Conservation (phyloP, 2,797 vertebrate genomes). For the Morus bassanus region DNA sequence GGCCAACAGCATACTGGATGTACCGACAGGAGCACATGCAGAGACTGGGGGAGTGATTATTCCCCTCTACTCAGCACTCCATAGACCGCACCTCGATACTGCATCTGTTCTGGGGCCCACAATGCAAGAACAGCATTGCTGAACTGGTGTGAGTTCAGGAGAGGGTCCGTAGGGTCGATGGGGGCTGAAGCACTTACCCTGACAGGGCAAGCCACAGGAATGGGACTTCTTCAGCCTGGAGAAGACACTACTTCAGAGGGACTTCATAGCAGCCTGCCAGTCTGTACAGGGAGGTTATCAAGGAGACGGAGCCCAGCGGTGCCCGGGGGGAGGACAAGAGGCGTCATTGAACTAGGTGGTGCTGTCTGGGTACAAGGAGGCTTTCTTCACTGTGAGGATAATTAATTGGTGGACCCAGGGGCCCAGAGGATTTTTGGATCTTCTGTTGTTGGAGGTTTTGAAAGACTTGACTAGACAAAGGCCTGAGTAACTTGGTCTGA, state of each 20-base stretch:
- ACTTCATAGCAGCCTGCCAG: neutral
- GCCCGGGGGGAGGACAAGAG: neutral
- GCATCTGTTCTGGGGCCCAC: accelerated
- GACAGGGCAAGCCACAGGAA: neutral
- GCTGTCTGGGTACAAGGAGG: neutral
- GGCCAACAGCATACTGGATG: neutral
- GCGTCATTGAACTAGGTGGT: accelerated
- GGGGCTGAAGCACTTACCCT: neutral
- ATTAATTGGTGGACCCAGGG: neutral
- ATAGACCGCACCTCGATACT: neutral
- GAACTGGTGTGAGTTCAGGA: neutral
- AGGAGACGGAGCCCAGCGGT: accelerated
- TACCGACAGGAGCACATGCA: accelerated
- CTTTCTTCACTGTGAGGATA: neutral
- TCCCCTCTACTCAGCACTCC: neutral
- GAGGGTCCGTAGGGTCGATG: accelerated
- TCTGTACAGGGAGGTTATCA: neutral
- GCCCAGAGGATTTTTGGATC: neutral
- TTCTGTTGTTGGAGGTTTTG: neutral
- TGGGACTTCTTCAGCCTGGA: neutral
- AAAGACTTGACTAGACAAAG: neutral
- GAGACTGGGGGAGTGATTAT: neutral
- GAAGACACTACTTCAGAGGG: neutral
- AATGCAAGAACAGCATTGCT: accelerated
- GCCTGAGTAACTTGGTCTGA: neutral